Evolutionary conservation across 1,140 invertebrate species (phyloP).

Genomic region (Zaprionus vittiger): DNA sequence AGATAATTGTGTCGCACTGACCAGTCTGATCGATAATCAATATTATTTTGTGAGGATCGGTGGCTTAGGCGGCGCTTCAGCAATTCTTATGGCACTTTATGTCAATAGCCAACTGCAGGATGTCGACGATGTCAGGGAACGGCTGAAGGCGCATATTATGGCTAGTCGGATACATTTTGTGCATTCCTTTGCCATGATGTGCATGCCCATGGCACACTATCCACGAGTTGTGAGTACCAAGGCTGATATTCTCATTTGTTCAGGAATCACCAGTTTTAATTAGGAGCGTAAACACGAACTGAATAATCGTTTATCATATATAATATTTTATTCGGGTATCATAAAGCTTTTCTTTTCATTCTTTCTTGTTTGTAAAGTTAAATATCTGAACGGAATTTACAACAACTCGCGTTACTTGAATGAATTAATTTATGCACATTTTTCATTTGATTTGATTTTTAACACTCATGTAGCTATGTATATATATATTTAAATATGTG

Average conservation of each 20-base stretch:
- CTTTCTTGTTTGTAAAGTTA: conserved; percentile 71
- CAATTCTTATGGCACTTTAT: too few relatives aligned
- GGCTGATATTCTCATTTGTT: too few relatives aligned
- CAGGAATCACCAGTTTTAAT: not conserved
- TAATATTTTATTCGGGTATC: conserved; percentile 63
- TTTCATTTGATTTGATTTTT: conserved; percentile 46
- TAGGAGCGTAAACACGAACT: not conserved
- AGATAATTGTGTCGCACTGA: not conserved
- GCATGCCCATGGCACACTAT: too few relatives aligned
- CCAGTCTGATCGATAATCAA: too few relatives aligned
- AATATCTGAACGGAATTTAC: conserved; percentile 80
- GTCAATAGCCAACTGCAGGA: too few relatives aligned
- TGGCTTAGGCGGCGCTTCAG: too few relatives aligned
- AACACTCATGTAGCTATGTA: conserved; percentile 50
- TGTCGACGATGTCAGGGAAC: too few relatives aligned
- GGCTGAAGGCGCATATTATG: too few relatives aligned
- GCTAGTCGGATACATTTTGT: too few relatives aligned
- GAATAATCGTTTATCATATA: conserved; percentile 14
- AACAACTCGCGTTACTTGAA: conserved; percentile 76
- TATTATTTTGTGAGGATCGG: too few relatives aligned
- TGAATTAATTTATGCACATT: conserved; percentile 41
- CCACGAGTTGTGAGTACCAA: too few relatives aligned
- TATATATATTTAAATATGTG: conserved; percentile 31
- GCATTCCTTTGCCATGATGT: too few relatives aligned
- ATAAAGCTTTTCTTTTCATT: conserved; percentile 70